Evolutionary conservation across 1,140 invertebrate species (phyloP), one percentile per base, ranked within the genome.

Genomic region (Choristoneura fumiferana): DNA sequence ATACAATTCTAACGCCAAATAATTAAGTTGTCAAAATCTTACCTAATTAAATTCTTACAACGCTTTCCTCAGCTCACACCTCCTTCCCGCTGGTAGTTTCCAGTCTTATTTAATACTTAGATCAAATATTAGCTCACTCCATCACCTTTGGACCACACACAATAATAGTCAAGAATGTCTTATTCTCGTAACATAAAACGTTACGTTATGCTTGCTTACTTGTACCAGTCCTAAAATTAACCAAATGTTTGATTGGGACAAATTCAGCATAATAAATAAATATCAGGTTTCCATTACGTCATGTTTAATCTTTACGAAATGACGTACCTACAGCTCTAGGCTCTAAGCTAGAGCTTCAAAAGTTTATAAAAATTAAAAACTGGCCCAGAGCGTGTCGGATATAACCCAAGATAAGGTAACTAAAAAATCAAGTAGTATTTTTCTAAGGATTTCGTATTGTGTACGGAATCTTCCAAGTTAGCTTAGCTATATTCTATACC

Each of bases 131-230:
- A 72, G 62, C 60, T 54, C 17, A 63, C 57, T 54, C 58, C 61
- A 54, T 74, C 72, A 78, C 68, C 62, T 69, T 71, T 73, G 63
- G 78, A 81, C 80, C 80, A 83, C 78, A 83, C 78, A 75, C 70
- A 78, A 77, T 66, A n/a, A n/a, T 59, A 67, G 37, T 29, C 22
- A 29, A 29, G 22, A 29, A 29, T 13, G 43, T 49, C 29, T 49
- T 49, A 33, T 33, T 49, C 18, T 49, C 0, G 43, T 49, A 29
- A 49, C 43, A 49, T 49, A 12, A 49, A 12, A 49, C 15, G 22
- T 18, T 29, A 29, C 22, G 22, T 49, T 49, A 2, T 29, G 10
- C 43, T 12, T 6, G 18, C 18, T 22, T 49, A 49, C 18, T 10
- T n/a, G 22, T 29, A 49, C 39, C 39, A 13, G n/a, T 9, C 17